Base-by-base conservation (phyloP, 2,888 invertebrate genomes). In the Athalia circularis region DNA sequence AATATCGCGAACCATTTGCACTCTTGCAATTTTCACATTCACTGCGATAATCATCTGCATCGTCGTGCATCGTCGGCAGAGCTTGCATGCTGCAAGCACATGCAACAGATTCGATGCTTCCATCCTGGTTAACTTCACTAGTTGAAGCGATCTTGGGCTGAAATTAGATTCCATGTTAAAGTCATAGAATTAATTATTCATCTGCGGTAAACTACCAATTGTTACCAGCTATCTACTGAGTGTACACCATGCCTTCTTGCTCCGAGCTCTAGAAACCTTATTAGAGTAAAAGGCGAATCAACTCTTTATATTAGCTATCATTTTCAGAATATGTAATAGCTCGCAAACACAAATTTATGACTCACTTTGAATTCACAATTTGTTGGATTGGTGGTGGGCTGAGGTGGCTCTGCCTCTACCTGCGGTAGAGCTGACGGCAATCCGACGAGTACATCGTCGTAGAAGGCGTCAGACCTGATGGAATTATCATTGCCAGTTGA, bases 21-120 rank as follows among this genome's bases (percentile, higher is more conserved):
- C 95, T 94, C 90, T 96, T 96, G 91, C 96, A 96, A 91, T 96
- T 96, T 90, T 96, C 96, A 90, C 96, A 96, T 91, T 96, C 96
- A 90, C 94, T 95, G 83, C 96, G 92, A 88, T 95, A 95, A 89
- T 95, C 95, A 87, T 95, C 95, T 70, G 93, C 92, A 77, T 93
- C 93, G 81, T 91, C 92, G 82, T 89, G 90, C 74, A 88, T 82
- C 67, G 89, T 89, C 78, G 88, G 89, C 80, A 88, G 90, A 89
- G 82, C 89, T 83, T 90, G 90, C 84, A 88, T 86, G 68, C 87
- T 90, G 77, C 90, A 90, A 13, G 88, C 88, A 77, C 90, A 90
- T 45, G 89, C 86, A 6, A 88, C 89, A 43, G 90, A 90, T 77
- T 90, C 90, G 79, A 90, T 90, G 74, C 90, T 90, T 77, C 90